phyloP scores from a whole-genome alignment of 2,113 vertebrate genomes.

The Murina feae region DNA sequence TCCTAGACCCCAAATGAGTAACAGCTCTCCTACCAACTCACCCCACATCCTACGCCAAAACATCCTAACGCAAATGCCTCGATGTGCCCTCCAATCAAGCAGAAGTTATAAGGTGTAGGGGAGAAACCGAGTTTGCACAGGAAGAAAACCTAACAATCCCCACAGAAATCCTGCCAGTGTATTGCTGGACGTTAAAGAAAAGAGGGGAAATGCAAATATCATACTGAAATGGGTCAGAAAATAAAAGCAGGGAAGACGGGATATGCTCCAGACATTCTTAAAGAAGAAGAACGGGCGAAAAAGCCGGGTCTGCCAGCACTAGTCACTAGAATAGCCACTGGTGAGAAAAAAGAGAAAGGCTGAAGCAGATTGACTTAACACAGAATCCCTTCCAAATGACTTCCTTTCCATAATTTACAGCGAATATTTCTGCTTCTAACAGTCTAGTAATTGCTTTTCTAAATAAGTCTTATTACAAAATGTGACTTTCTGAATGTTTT shows the following conservation, averaged over 20 bases:
- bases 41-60: not conserved
- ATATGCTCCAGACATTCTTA: not conserved
- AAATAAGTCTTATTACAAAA: slow-evolving; percentile 17
- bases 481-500: not conserved
- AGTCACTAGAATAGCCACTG: not conserved
- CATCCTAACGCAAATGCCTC: not conserved
- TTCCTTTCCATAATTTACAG: not conserved
- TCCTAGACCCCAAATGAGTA: not conserved
- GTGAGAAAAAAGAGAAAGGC: not conserved
- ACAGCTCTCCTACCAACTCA: not conserved
- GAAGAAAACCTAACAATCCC: not conserved
- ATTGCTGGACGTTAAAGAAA: not conserved
- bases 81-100: not conserved
- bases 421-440: slow-evolving; percentile 19
- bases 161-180: not conserved
- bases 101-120: not conserved
- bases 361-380: not conserved
- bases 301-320: not conserved
- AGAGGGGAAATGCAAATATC: not conserved
- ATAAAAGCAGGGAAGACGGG: not conserved
- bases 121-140: not conserved
- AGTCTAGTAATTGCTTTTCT: not conserved
- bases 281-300: not conserved
- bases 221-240: not conserved
- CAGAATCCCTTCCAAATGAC: not conserved